phyloP scores from a whole-genome alignment of 2,797 vertebrate genomes.

The Silurus lanzhouensis region DNA sequence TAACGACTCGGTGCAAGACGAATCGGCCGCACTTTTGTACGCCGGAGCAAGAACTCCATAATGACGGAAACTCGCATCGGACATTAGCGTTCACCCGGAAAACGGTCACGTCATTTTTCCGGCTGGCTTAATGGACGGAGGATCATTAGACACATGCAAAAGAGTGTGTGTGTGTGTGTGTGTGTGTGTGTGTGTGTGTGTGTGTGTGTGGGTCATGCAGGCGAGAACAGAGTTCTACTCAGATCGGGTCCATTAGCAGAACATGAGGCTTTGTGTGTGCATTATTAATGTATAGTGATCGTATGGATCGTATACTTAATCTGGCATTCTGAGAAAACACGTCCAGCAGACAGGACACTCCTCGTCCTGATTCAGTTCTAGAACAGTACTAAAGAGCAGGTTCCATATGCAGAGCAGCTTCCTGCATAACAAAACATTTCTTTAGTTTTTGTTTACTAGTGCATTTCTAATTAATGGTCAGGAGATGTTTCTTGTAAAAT shows the following conservation, averaged over 20 bases:
- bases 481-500: neutral
- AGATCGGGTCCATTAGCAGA: slow-evolving; percentile 27
- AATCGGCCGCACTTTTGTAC: neutral
- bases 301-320: neutral
- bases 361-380: neutral
- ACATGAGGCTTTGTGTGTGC: slow-evolving; percentile 19
- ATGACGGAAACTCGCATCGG: neutral
- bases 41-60: neutral
- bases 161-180: neutral
- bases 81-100: slow-evolving; percentile 8
- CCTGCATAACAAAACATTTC: no score
- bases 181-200: neutral
- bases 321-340: neutral
- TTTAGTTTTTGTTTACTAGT: neutral
- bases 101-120: slow-evolving; percentile 2
- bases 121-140: slow-evolving; percentile 16
- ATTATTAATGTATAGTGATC: slow-evolving; percentile 35
- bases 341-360: neutral
- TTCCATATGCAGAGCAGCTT: neutral
- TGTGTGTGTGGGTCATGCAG: neutral
- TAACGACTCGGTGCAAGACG: neutral
- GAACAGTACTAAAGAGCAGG: neutral
- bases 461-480: neutral
- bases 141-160: slow-evolving; percentile 31
- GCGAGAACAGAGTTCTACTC: slow-evolving; percentile 15